Evolutionary conservation across 2,113 vertebrate genomes (phyloP), one percentile per base, ranked within the genome.

Genomic region (Prolemur simus): DNA sequence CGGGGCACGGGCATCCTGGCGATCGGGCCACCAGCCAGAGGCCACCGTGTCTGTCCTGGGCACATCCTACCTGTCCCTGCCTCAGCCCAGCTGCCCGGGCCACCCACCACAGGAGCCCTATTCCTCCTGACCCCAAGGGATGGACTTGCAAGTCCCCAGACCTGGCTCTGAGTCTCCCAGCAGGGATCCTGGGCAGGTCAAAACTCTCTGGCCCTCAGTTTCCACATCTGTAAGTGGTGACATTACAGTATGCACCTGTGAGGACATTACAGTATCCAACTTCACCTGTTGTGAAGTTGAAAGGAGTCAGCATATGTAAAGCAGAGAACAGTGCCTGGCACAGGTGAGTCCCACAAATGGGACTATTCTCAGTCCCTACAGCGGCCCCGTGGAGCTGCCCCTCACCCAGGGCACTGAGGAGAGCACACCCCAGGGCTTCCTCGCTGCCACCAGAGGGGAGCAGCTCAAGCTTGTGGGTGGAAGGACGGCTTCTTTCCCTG

Each of bases 371-470:
- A 60, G 86, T 42, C 56, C 81, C 39, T 60, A 37, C 52, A 42
- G 39, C 66, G 2, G 45, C 42, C 4, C 54, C 2, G 0, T 0
- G 3, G 25, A 8, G 4, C 25, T 27, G 54, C 54, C 77, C 42
- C 42, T 37, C 49, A 23, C 32, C 56, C 71, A 29, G 29, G 45
- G n/a, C 34, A 17, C 45, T 1, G 9, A 37, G 45, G 14, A 56
- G 87, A 8, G 34, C 2, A 11, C 0, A 4, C 27, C 15, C 4
- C 17, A 7, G 25, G 29, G 54, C 34, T 54, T 45, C 7, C 2
- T 9, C 37, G 20, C 73, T 23, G 8, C 20, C 27, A 11, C n/a
- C 13, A 4, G 39, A 11, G 29, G 83, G 60, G 14, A 66, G 54
- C 47, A 3, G 68, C 71, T 39, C 56, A 21, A 32, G 58, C 52